phyloP scores from a whole-genome alignment of 2,888 invertebrate species.

The Phlogophora meticulosa region DNA sequence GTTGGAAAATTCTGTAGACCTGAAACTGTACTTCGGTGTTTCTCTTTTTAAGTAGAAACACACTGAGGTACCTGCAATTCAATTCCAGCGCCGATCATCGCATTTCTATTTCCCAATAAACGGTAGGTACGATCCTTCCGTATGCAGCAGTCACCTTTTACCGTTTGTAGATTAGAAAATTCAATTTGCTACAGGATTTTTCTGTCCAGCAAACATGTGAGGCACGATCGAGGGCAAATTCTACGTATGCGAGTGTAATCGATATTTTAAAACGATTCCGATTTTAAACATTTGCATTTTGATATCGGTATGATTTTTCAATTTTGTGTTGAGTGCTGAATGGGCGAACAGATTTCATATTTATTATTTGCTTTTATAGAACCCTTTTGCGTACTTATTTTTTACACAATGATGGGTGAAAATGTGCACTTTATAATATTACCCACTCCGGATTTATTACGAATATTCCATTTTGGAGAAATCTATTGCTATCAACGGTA shows the following conservation, averaged over 20 bases:
- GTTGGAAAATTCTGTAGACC: too few species aligned
- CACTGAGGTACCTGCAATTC: conserved; percentile 8
- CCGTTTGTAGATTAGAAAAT: conserved; percentile 62
- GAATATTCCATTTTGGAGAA: too few species aligned
- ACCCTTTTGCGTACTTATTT: conserved; percentile 4
- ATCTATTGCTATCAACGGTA: too few species aligned
- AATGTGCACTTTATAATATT: neutral
- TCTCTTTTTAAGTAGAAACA: neutral
- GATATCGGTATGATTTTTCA: conserved; percentile 36
- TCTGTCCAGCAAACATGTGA: conserved; percentile 44
- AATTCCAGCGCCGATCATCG: conserved; percentile 31
- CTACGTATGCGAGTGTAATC: conserved; percentile 35
- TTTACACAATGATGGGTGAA: neutral
- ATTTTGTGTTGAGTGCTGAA: conserved; percentile 16
- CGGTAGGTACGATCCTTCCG: conserved; percentile 29
- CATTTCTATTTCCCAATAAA: conserved; percentile 51
- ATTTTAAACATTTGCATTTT: conserved; percentile 39
- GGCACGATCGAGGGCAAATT: conserved; percentile 21
- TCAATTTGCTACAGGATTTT: conserved; percentile 51
- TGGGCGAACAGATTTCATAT: neutral
- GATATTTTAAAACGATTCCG: conserved; percentile 45
- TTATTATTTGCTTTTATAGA: neutral
- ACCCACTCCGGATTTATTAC: too few species aligned
- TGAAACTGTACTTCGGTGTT: too few species aligned
- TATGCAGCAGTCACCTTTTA: conserved; percentile 59